Evolutionary conservation across 2,888 invertebrate genomes (phyloP), one percentile per base, ranked within the genome.

Genomic region (Ceratothoa steindachneri): DNA sequence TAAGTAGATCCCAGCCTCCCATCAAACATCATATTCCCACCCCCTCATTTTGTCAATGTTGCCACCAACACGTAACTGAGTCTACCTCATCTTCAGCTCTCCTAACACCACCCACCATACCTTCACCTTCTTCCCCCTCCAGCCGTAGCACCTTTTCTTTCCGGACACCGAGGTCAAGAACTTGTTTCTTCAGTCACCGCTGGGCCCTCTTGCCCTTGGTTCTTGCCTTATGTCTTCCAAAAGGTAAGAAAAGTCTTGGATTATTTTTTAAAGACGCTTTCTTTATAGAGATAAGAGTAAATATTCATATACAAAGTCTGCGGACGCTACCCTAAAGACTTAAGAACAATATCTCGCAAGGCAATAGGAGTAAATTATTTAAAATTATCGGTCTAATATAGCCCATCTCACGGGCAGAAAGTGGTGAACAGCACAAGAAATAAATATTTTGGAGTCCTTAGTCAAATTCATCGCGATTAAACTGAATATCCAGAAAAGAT

Each of bases 161-260:
- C 27, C 60, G 60, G 60, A 60, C 60, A 60, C 60, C 60, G 24
- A 60, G 60, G 60, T 60, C 60, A 60, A 60, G 60, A 60, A 60
- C 60, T n/a, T 60, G 24, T 60, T 60, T 60, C 24, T 60, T 60
- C 60, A 60, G 60, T 24, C 60, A 60, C 24, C 60, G 60, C 27
- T 60, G 60, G 60, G 60, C 60, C 12, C 60, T 60, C 2, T 60
- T 60, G 60, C 24, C 60, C n/a, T 60, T 60, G 60, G 60, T 60
- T 60, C 60, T 60, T 60, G 60, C 60, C 60, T 60, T 60, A 60
- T 60, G 60, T 60, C 60, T 60, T 60, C 60, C 60, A 60, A 60
- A 60, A 60, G 60, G 60, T 60, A 60, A 60, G 60, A 15, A 41
- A 41, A 41, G 41, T 9, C 41, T 41, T 41, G 5, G 5, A 41